Base-by-base conservation (phyloP, 2,888 invertebrate genomes). In the Dryobotodes eremita region DNA sequence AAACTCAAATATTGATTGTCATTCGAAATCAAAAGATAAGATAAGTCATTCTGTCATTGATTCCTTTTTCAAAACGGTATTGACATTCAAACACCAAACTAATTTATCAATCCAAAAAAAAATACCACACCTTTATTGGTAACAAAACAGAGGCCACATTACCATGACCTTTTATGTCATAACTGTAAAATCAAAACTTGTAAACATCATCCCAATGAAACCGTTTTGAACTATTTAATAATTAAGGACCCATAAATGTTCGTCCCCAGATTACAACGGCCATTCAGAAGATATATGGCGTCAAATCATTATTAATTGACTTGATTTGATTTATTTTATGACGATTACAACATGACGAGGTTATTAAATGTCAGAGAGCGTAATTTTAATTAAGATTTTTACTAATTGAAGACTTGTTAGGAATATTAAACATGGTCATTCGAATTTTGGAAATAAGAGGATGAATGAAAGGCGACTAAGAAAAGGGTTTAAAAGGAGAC, bases 281-380 rank as follows among this genome's bases (percentile, higher is more conserved):
- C 86, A 91, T 92, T 91, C 82, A 84, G 79, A 89, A 91, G 92
- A 93, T 92, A 85, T 89, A 93, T 91, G 89, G 89, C 85, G 82
- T 82, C 87, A 86, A 87, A 91, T 92, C 79, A 90, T 92, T 92
- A 92, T 91, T 90, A 88, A 90, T 91, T 83, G 83, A 80, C 75
- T 76, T 87, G 83, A 84, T 89, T 86, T 86, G 85, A 83, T 85
- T 86, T 86, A 80, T 82, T 78, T 82, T 73, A 76, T 53, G 42
- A 75, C 42, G 64, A 62, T 69, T 77, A 73, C 66, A 72, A 76
- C 65, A 69, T 55, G 50, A 48, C 65, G 65, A 74, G 10, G n/a
- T 64, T 36, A 4, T 57, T 71, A 31, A 61, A 75, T 75, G 55
- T 57, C 62, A 61, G 26, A 65, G 50, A 71, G 23, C 5, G 72